phyloP scores from a whole-genome alignment of 92 coral and sea anemone species.

The Paramuricea clavata region DNA sequence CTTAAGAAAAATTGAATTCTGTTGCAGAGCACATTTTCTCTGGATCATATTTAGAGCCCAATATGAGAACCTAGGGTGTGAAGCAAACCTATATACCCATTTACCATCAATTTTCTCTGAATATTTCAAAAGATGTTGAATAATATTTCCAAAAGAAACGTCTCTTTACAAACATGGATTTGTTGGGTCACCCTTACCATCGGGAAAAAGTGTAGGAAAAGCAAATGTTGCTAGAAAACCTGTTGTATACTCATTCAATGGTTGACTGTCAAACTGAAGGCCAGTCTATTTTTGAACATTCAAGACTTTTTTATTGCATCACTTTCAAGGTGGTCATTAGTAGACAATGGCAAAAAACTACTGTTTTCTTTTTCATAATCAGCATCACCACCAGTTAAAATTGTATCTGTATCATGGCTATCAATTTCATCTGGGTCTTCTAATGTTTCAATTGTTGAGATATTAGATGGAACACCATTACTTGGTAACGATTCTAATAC shows the following conservation, averaged over 20 bases:
- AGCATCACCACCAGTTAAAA: constrained; percentile 19
- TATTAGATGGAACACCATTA: constrained; percentile 49
- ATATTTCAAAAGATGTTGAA: constrained; percentile 63
- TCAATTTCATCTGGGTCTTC: constrained; percentile 14
- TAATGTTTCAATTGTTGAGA: constrained; percentile 43
- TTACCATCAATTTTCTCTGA: constrained; percentile 50
- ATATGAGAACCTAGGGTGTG: constrained; percentile 39
- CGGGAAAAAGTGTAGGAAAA: constrained; percentile 65
- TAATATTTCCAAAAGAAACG: constrained; percentile 36
- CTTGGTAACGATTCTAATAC: constrained; percentile 44
- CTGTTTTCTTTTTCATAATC: constrained; percentile 45
- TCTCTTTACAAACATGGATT: no score
- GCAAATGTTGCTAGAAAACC: constrained; percentile 55
- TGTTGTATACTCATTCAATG: constrained; percentile 63
- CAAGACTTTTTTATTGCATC: constrained; percentile 51
- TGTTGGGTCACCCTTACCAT: no score
- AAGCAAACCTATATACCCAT: constrained; percentile 68
- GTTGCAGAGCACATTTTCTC: constrained; percentile 55
- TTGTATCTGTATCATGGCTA: neutral
- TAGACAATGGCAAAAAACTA: constrained; percentile 53
- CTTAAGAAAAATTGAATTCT: constrained; percentile 61
- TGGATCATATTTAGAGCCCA: constrained; percentile 69
- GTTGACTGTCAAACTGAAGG: constrained; percentile 52
- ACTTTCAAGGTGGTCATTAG: constrained; percentile 53
- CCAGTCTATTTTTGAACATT: constrained; percentile 42